Conservation (phyloP, 92 coral and sea anemone species). For the Phenganax stokvisi region DNA sequence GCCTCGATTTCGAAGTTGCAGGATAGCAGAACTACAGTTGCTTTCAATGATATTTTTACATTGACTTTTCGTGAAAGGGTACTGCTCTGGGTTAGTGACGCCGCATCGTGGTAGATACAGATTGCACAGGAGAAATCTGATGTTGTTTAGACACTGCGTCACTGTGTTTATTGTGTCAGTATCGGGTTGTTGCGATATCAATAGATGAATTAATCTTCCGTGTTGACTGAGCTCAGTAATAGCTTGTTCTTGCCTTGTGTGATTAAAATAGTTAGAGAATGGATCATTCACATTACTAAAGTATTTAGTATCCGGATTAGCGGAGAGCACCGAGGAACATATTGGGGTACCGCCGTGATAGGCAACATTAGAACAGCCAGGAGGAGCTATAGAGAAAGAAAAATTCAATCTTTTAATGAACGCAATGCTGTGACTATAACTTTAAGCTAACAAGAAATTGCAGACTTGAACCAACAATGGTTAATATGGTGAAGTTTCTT, state of each 20-base stretch:
- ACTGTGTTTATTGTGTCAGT: not conserved
- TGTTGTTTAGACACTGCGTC: not conserved
- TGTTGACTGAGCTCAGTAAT: slow-evolving; percentile 3
- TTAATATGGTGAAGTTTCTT: no score
- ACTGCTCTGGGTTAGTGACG: not conserved
- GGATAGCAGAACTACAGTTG: not conserved
- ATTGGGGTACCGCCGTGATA: not conserved
- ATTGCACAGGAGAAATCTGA: slow-evolving; percentile 15
- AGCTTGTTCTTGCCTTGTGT: slow-evolving; percentile 13
- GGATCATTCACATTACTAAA: slow-evolving; percentile 6
- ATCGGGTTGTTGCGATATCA: slow-evolving; percentile 2
- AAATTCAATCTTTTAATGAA: not conserved
- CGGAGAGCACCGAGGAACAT: not conserved
- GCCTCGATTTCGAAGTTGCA: not conserved
- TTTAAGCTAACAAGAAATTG: no score
- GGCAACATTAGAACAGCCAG: not conserved
- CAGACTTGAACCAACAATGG: no score
- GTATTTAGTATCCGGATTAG: not conserved
- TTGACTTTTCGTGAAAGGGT: not conserved
- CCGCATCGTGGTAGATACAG: slow-evolving; percentile 19
- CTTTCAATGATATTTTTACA: slow-evolving; percentile 1
- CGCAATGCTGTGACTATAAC: not conserved
- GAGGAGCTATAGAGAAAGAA: not conserved
- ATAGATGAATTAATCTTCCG: not conserved
- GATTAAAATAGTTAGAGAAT: slow-evolving; percentile 12